phyloP scores from a whole-genome alignment of 1,140 invertebrate species.

The Rhynchophorus ferrugineus region DNA sequence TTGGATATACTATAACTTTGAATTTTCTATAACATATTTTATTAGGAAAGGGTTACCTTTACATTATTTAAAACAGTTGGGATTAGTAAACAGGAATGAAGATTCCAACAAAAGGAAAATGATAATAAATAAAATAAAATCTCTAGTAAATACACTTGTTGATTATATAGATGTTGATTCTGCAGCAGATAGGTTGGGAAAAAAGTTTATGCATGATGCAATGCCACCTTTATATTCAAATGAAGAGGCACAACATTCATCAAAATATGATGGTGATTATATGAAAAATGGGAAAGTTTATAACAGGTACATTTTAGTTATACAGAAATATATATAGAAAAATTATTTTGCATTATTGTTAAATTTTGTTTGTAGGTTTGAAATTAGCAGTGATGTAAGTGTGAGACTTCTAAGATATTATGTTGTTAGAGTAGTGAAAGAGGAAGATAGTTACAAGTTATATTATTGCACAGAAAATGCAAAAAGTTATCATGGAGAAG shows the following conservation, averaged over 20 bases:
- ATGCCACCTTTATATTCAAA: constrained; percentile 70
- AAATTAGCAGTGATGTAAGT: constrained; percentile 30
- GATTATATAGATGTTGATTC: constrained; percentile 66
- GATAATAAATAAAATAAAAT: constrained; percentile 53
- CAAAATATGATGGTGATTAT: constrained; percentile 59
- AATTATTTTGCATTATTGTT: neutral
- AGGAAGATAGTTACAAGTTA: constrained; percentile 55
- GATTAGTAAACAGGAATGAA: constrained; percentile 53
- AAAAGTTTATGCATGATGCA: constrained; percentile 76
- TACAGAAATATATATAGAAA: neutral
- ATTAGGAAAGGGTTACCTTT: constrained; percentile 73
- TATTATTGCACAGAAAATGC: constrained; percentile 82
- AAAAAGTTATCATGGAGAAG: constrained; percentile 72
- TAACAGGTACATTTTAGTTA: constrained; percentile 45
- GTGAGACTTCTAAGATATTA: constrained; percentile 34
- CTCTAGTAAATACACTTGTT: constrained; percentile 55
- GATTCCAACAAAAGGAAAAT: constrained; percentile 43
- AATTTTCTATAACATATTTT: constrained; percentile 10
- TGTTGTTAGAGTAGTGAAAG: constrained; percentile 56
- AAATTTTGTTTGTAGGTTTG: constrained; percentile 28
- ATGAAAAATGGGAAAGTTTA: constrained; percentile 57
- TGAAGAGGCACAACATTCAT: constrained; percentile 58
- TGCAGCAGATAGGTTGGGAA: constrained; percentile 78
- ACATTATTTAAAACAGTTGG: constrained; percentile 67
- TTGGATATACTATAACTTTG: neutral